Base-by-base conservation (phyloP, 2,113 vertebrate species). In the Rattus norvegicus region DNA sequence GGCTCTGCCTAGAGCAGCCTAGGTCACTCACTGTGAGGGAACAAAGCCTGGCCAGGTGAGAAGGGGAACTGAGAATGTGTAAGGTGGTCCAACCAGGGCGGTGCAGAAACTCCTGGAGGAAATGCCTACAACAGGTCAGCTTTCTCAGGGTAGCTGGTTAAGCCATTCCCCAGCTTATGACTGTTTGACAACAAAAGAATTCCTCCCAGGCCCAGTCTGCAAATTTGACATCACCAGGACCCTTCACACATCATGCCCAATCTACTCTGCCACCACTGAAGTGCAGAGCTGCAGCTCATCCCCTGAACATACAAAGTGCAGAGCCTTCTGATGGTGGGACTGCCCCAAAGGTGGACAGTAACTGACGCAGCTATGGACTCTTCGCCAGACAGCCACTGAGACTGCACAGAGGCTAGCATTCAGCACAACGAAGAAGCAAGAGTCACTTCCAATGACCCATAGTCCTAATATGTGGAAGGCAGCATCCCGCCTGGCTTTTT, bases 301-400 rank as follows among this genome's bases (percentile, higher is more conserved):
- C n/a, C 39, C 22, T 7, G 52, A 54, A 63, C 43, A 30, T 0
- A 6, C 30, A 0, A 54, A 49, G 79, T 26, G 36, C 26, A 65
- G 65, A 43, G 5, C 39, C 17, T 56, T 16, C 12, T 33, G 73
- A 56, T 9, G 28, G 26, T 0, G 12, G 61, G 72, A 63, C 10
- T 2, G 52, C 13, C 67, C 59, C n/a, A 67, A 28, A 56, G 24
- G 1, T 17, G 22, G 54, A 61, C 6, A 33, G 4, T 3, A 63
- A 4, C 36, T 33, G 7, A 13, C 19, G 49, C n/a, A 0, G n/a
- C 13, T 39, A 22, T 2, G 4, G 26, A 10, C 24, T 9, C 52
- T 5, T 75, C 16, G 24, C 20, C 20, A 49, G 22, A 14, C 20
- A 2, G 33, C 7, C 26, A 22, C 39, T 5, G 65, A 52, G n/a